Evolutionary conservation across 2,113 vertebrate genomes (phyloP), one percentile per base, ranked within the genome.

Genomic region (Upupa epops): DNA sequence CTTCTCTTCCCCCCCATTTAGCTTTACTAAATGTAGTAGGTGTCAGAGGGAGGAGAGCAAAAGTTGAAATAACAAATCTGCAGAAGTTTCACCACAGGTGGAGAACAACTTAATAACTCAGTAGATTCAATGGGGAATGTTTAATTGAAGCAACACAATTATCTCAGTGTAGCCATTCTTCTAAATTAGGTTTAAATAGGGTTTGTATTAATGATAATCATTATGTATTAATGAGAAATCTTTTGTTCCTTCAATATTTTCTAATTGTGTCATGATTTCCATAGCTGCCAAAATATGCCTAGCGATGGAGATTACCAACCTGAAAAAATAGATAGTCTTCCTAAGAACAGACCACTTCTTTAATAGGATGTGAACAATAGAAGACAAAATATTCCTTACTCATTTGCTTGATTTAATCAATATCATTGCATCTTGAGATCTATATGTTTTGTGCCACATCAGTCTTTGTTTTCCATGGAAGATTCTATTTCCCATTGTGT

Each of bases 211-310:
- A 94, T 93, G 83, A 86, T 49, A 54, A 83, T 88, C 69, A 42
- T 90, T 95, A 92, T 19, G 32, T 61, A 88, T 94, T 94, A 92
- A 94, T 84, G 80, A 69, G 86, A 81, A 91, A 93, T 94, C n/a
- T 78, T 94, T 94, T 84, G 34, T 78, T 80, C 58, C 63, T 86
- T 88, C 73, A 73, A 11, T 87, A 72, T 87, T 93, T 86, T 49
- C 51, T 86, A 83, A 87, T 70, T 68, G 37, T 56, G 19, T 46
- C 25, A 7, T 51, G 64, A 46, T 77, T 89, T 89, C 64, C 37
- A 28, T 55, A 83, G 63, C 59, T 86, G 80, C 46, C 52, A 75
- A 75, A 87, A 78, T 25, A 19, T 58, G 70, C 28, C 37, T 61
- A 29, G 8, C 86, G 52, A 19, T 69, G 52, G 21, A 52, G 75